Base-by-base conservation (phyloP, 2,113 vertebrate genomes). In the Cephalopholis sonnerati region DNA sequence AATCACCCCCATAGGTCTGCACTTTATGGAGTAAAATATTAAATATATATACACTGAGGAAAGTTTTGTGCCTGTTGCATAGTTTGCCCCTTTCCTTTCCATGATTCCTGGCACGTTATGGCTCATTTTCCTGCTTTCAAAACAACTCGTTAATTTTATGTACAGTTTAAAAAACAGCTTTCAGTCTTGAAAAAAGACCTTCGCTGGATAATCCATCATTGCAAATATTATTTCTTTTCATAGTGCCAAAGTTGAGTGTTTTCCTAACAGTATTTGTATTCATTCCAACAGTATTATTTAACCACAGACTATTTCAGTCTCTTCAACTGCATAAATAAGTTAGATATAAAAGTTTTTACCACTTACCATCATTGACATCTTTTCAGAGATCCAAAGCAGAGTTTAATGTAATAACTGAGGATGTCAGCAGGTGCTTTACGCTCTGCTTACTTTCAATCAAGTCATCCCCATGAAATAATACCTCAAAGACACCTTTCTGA, bases 381-480 rank as follows among this genome's bases (percentile, higher is more conserved):
- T 72, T 63, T 48, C 7, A 53, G 50, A 59, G 22, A 66, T 67
- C 17, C 11, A 39, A 53, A 53, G 44, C 41, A 57, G 50, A 83
- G 32, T 22, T 2, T 70, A 63, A 69, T 82, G 71, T 50, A 48
- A 54, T 82, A 22, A 55, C 25, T 3, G 64, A 68, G 20, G 54
- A 46, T 77, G 53, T 58, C 29, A 22, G 59, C 17, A 39, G 44
- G 36, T 51, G 57, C 67, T 27, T 73, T 64, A 73, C 25, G 20
- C 32, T 77, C 51, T 51, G 17, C 27, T 70, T 70, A 36, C 53
- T 68, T 51, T 63, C 51, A 63, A 58, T 64, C 24, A 59, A 68
- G 51, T 73, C 61, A 63, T 66, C 12, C 41, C 32, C 15, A 48
- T 54, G 55, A 66, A 81, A 76, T 53, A 24, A 58, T 22, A 36